Conservation (phyloP, 1,140 invertebrate genomes). For the Nymphalis io region DNA sequence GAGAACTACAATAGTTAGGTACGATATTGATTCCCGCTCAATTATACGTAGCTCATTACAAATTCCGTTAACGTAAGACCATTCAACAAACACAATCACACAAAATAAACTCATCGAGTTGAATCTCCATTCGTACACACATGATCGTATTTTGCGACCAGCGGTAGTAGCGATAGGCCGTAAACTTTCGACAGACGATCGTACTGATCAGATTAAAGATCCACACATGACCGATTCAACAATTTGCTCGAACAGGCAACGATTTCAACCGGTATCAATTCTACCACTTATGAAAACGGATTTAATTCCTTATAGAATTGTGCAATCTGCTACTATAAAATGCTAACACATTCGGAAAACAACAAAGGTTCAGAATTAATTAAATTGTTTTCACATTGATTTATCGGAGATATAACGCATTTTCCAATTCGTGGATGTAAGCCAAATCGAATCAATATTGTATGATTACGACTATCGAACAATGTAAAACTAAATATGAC, state of each 20-base stretch:
- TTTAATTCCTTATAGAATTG: background rate
- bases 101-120: slow-evolving; percentile 22
- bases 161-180: background rate
- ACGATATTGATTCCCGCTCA: slow-evolving; percentile 3
- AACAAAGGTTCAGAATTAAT: background rate
- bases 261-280: background rate
- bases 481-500: too few species aligned
- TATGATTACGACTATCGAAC: too few species aligned
- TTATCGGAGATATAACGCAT: background rate
- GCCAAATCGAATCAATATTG: slow-evolving; percentile 2
- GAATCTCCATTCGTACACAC: slow-evolving; percentile 21
- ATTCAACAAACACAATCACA: slow-evolving; percentile 24
- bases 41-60: slow-evolving; percentile 20
- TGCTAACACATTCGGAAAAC: background rate
- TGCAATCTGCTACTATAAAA: background rate
- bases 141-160: background rate
- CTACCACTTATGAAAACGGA: background rate
- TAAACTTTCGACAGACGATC: background rate
- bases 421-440: background rate
- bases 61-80: slow-evolving; percentile 21
- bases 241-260: background rate
- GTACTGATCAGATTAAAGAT: background rate
- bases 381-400: slow-evolving; percentile 1
- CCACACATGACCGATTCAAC: slow-evolving; percentile 9
- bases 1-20: too few species aligned